Evolutionary conservation across 2,797 vertebrate species (phyloP).

Genomic region (Buceros bicornis): DNA sequence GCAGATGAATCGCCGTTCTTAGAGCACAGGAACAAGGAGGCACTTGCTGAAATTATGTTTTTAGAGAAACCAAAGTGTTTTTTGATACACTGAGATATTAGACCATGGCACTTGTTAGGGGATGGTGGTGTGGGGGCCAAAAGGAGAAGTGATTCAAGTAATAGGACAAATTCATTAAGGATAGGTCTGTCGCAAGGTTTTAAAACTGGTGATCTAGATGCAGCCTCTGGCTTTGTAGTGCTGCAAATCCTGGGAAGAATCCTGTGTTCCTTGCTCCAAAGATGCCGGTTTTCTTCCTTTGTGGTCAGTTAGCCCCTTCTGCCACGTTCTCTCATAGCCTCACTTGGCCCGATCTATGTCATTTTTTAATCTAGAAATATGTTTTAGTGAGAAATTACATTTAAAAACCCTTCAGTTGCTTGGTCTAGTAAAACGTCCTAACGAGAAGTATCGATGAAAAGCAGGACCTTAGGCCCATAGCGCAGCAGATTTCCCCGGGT

Average conservation of each 20-base stretch:
- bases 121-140: neutral
- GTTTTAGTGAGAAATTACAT: neutral
- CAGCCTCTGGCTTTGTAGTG: neutral
- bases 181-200: neutral
- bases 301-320: neutral
- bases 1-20: neutral
- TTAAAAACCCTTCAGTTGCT: neutral
- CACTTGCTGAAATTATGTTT: neutral
- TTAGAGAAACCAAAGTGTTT: neutral
- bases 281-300: neutral
- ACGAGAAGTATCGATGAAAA: neutral
- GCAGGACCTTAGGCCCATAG: neutral
- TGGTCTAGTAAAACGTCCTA: neutral
- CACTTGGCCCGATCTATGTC: neutral
- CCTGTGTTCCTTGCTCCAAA: neutral
- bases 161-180: neutral
- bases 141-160: neutral
- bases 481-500: neutral
- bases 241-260: neutral
- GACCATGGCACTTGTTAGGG: fast-evolving
- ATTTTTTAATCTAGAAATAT: neutral
- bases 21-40: neutral
- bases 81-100: neutral
- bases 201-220: neutral
- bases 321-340: neutral